These are phyloP conservation scores for Polypedilum vanderplanki DNA, from an alignment of 1,140 invertebrate species.

Conservation along the genomic window DNA sequence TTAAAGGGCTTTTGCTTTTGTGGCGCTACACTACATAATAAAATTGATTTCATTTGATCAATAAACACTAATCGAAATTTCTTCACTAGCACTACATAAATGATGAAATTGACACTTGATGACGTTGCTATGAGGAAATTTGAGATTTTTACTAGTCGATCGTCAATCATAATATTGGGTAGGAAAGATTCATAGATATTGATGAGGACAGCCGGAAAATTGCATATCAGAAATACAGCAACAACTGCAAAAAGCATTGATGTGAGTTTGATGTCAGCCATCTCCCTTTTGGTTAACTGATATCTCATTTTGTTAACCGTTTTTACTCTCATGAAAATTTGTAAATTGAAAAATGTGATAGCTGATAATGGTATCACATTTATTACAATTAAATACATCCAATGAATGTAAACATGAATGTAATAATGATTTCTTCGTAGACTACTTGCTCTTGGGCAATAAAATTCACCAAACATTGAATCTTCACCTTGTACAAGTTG, in stretches of 20 bases:
- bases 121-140: not conserved
- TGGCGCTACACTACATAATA: not conserved
- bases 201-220: not conserved
- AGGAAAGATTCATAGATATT: not conserved
- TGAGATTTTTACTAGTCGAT: not conserved
- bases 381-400: constrained; percentile 3
- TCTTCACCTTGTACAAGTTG: not conserved
- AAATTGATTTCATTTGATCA: constrained; percentile 14
- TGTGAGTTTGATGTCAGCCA: not conserved
- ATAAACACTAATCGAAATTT: not conserved
- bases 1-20: not conserved
- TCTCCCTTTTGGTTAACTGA: not conserved
- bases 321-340: not conserved
- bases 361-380: not conserved
- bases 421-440: not conserved
- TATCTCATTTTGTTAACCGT: not conserved
- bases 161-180: not conserved
- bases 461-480: not conserved
- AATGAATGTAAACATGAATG: not conserved
- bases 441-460: not conserved
- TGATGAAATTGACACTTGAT: not conserved
- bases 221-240: constrained; percentile 5
- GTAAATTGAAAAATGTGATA: not conserved
- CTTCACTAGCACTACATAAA: not conserved
- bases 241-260: constrained; percentile 6